Base-by-base conservation (phyloP, 2,113 vertebrate species). In the Apteryx mantelli region DNA sequence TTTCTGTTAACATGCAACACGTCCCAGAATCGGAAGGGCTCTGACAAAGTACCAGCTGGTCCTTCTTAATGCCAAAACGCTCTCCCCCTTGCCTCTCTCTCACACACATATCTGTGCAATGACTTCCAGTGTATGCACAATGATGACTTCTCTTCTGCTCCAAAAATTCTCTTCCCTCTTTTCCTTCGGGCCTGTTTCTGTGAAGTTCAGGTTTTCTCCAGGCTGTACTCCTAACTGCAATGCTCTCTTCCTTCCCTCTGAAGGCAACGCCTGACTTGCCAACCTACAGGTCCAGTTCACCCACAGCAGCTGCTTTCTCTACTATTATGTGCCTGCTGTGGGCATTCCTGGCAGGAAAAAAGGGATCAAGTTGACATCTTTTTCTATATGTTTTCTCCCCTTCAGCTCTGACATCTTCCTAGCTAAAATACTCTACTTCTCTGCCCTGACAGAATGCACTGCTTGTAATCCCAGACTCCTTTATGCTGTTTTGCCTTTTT, bases 361-460 rank as follows among this genome's bases (percentile, higher is more conserved):
- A 93, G 34, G 81, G 92, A 86, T 73, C 80, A 90, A 10, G 80
- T 68, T 78, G 82, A 86, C 46, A 89, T 95, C 69, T 93, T 95
- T 56, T 71, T 93, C 91, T 92, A 89, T 17, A 86, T 71, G 83
- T n/a, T 92, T 90, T 75, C 36, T 84, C 69, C 76, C 56, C 73
- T 73, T 92, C 80, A 91, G 83, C 73, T 91, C 80, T 78, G 76
- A 86, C 76, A 81, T 83, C 36, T 88, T 94, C 38, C 34, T 52
- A 84, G n/a, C 26, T 77, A 66, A 91, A 93, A 86, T 65, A 80
- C 30, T 46, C 73, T 26, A 55, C 60, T 83, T 86, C 44, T 73
- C 63, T 94, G 79, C 36, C 71, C 48, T 74, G 13, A 26, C 36
- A 91, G 68, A 89, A 86, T 8, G 55, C n/a, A 74, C 18, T 80